Conservation (phyloP, 2,113 vertebrate species). For the Lota lota region DNA sequence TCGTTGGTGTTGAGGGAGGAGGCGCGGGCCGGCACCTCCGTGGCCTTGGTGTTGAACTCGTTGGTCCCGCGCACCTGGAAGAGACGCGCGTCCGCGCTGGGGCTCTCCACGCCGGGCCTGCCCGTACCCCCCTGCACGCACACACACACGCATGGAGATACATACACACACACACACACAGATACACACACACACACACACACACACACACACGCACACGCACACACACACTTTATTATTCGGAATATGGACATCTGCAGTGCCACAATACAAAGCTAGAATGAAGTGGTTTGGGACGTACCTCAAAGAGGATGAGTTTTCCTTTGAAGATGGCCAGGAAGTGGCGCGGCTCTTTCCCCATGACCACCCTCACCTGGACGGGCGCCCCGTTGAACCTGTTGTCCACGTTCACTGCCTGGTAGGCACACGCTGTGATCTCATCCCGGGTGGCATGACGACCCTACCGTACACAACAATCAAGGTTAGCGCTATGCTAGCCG, state of each 20-base stretch:
- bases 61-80: slow-evolving; percentile 84
- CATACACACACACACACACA: neutral
- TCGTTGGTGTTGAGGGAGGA: slow-evolving; percentile 86
- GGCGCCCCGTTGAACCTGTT: slow-evolving; percentile 79
- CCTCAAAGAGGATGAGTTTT: slow-evolving; percentile 85
- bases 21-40: slow-evolving; percentile 77
- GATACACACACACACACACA: neutral
- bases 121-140: slow-evolving; percentile 79
- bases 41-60: slow-evolving; percentile 84
- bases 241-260: neutral
- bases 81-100: slow-evolving; percentile 63
- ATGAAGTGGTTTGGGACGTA: slow-evolving; percentile 27
- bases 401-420: slow-evolving; percentile 83
- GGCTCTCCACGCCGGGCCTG: slow-evolving; percentile 54
- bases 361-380: slow-evolving; percentile 85
- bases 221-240: neutral
- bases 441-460: slow-evolving; percentile 83
- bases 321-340: slow-evolving; percentile 90
- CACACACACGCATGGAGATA: neutral
- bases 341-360: slow-evolving; percentile 89
- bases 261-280: neutral
- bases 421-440: slow-evolving; percentile 84
- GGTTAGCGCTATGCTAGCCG: too few species aligned
- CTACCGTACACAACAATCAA: slow-evolving; percentile 46
- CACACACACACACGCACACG: neutral